A percentile compares a stretch with the other conserved stretches of the same genome.
Conservation (phyloP, 2,797 vertebrate species). For the Aratinga solstitialis region DNA sequence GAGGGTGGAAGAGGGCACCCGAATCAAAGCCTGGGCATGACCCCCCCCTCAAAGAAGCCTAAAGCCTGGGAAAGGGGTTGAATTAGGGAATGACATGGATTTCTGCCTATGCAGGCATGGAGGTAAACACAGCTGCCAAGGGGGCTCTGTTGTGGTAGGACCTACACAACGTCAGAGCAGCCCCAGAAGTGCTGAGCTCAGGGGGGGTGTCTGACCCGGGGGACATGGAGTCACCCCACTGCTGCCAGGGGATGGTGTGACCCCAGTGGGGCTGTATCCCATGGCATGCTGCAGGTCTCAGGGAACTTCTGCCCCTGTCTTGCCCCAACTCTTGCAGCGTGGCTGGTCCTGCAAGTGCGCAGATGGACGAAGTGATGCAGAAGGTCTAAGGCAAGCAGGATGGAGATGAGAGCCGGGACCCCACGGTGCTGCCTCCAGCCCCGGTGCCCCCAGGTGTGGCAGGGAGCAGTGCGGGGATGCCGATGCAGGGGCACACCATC, state of each 20-base stretch:
- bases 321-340: background rate
- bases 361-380: fast-evolving
- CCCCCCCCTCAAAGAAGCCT: background rate
- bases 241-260: background rate
- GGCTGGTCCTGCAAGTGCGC: background rate
- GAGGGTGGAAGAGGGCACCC: fast-evolving
- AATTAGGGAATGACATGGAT: fast-evolving
- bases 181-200: background rate
- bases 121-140: conserved; percentile 12
- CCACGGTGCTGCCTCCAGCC: background rate
- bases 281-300: too few relatives aligned
- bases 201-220: background rate
- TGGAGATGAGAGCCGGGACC: background rate
- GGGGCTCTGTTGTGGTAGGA: background rate
- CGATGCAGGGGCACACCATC: background rate
- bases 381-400: background rate
- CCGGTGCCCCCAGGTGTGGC: fast-evolving
- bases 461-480: background rate
- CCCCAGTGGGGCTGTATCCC: background rate
- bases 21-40: background rate
- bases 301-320: fast-evolving
- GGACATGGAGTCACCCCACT: fast-evolving
- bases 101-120: background rate
- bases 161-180: background rate
- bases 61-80: background rate